A percentile compares a stretch with the other conserved stretches of the same genome.
phyloP scores from a whole-genome alignment of 2,113 vertebrate genomes.

The Pipra filicauda region DNA sequence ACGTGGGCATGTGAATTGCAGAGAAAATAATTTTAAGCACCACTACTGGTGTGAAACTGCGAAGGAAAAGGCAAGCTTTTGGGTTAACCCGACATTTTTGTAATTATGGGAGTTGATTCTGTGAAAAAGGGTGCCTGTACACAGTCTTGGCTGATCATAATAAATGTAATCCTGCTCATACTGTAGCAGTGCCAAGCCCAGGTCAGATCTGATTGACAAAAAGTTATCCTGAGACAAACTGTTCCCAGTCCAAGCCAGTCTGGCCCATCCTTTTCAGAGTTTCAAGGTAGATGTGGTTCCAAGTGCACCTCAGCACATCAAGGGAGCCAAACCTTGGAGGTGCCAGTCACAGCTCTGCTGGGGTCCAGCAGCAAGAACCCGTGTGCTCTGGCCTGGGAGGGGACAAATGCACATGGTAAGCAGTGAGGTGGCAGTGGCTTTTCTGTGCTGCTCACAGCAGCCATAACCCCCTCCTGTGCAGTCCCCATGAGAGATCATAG shows the following conservation, averaged over 20 bases:
- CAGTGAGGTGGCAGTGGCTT: not conserved
- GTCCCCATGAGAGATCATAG: not conserved
- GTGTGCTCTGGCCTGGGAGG: not conserved
- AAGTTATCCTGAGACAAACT: not conserved
- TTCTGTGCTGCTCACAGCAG: not conserved
- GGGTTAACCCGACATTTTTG: not conserved
- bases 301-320: not conserved
- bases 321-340: not conserved
- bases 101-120: not conserved
- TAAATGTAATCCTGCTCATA: not conserved
- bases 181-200: not conserved
- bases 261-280: not conserved
- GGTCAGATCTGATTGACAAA: not conserved
- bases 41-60: not conserved
- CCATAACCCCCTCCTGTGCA: not conserved
- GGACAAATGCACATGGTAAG: fast-evolving
- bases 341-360: not conserved
- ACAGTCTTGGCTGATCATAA: not conserved
- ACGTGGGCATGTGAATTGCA: not conserved
- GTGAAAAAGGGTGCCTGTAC: not conserved
- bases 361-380: not conserved
- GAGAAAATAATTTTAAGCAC: not conserved
- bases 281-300: not conserved
- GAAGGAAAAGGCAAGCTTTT: not conserved
- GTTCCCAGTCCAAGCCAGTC: not conserved